These are phyloP conservation scores for Dromas ardeola DNA, from an alignment of 2,113 vertebrate species.

Conservation along the genomic window DNA sequence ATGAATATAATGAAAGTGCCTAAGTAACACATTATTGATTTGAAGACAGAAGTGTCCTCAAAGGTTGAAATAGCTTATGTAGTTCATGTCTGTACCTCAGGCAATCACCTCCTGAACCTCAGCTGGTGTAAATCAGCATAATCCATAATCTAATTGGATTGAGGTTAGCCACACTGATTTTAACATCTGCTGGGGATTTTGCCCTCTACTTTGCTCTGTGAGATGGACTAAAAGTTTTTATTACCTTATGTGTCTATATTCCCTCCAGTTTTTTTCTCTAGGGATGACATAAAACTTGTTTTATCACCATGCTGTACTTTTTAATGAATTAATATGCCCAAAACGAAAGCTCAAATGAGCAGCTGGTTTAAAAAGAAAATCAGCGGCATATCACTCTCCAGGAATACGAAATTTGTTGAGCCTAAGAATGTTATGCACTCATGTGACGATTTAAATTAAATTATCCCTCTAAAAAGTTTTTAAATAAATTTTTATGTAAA, in stretches of 20 bases:
- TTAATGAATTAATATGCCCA: neutral
- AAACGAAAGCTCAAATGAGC: neutral
- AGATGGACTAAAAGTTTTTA: neutral
- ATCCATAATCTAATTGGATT: neutral
- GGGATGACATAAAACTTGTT: neutral
- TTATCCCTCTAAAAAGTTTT: neutral
- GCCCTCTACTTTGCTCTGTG: neutral
- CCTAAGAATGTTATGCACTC: neutral
- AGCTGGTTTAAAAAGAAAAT: neutral
- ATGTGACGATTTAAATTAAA: neutral
- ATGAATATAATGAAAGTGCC: neutral
- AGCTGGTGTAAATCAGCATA: neutral
- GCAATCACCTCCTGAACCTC: neutral
- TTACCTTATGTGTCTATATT: neutral
- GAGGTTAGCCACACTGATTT: neutral
- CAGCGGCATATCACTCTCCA: neutral
- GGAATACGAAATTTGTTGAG: neutral
- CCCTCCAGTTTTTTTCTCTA: neutral
- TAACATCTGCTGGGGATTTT: neutral
- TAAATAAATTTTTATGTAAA: neutral
- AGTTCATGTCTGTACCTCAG: neutral
- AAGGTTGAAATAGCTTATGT: neutral
- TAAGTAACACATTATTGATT: neutral
- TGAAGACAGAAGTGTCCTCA: neutral
- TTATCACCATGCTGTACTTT: neutral